These are phyloP conservation scores for Cuculus canorus DNA, from an alignment of 2,797 vertebrate genomes.

Conservation along the genomic window DNA sequence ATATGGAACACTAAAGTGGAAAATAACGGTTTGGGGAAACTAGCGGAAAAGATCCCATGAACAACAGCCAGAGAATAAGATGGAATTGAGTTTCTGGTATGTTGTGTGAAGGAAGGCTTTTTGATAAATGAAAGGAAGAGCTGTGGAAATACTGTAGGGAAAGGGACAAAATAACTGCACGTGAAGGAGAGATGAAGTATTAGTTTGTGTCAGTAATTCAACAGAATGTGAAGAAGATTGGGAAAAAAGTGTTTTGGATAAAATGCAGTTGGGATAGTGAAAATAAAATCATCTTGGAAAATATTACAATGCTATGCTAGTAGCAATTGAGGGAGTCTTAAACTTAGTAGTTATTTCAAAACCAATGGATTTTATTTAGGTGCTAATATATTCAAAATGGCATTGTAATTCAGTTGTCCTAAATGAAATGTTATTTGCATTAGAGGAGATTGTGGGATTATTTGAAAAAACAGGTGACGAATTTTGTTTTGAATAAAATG, in stretches of 20 bases:
- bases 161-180: not conserved
- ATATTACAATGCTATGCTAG: not conserved
- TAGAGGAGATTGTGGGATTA: not conserved
- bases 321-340: not conserved
- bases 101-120: not conserved
- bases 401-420: not conserved
- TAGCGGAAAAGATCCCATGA: not conserved
- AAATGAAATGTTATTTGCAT: fast-evolving
- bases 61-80: not conserved
- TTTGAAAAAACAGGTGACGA: not conserved
- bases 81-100: not conserved
- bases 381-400: not conserved
- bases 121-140: not conserved
- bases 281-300: not conserved
- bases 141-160: not conserved
- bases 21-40: not conserved
- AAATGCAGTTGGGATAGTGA: not conserved
- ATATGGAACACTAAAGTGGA: not conserved
- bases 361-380: not conserved
- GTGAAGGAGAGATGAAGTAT: not conserved
- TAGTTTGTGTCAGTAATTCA: not conserved
- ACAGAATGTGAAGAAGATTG: not conserved
- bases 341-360: not conserved
- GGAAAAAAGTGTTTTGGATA: not conserved
- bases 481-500: not conserved